These are phyloP conservation scores for Recurvirostra avosetta DNA, from an alignment of 2,113 vertebrate species.

Conservation along the genomic window DNA sequence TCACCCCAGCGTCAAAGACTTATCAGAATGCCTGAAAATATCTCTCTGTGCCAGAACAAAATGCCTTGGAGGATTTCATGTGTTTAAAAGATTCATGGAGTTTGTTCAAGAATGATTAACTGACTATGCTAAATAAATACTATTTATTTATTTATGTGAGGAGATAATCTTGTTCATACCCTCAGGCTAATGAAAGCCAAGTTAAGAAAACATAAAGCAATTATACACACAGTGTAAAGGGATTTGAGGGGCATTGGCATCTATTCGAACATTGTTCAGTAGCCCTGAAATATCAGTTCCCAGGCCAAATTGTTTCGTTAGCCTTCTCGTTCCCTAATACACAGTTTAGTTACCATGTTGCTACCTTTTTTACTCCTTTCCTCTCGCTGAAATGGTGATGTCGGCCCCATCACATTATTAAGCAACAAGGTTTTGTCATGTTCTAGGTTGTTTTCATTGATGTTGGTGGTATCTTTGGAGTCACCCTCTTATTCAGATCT, in stretches of 20 bases:
- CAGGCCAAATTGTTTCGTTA: neutral
- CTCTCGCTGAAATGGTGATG: neutral
- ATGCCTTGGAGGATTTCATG: neutral
- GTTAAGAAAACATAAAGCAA: neutral
- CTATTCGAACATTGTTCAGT: neutral
- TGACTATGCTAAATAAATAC: slow-evolving; percentile 24
- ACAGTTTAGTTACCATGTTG: neutral
- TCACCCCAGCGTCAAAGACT: neutral
- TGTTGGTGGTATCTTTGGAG: neutral
- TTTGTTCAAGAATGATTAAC: slow-evolving; percentile 45
- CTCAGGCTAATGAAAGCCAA: neutral
- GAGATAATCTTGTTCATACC: neutral
- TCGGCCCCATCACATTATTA: neutral
- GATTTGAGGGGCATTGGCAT: neutral
- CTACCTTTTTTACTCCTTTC: neutral
- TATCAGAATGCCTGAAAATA: slow-evolving; percentile 1
- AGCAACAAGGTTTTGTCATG: neutral
- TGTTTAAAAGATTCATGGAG: slow-evolving; percentile 15
- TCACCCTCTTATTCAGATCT: neutral
- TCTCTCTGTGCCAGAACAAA: slow-evolving; percentile 4
- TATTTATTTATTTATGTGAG: neutral
- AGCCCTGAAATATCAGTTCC: neutral
- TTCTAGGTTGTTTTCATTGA: neutral
- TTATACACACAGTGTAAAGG: neutral
- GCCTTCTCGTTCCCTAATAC: neutral